Evolutionary conservation across 2,888 invertebrate genomes (phyloP), one percentile per base, ranked within the genome.

Genomic region (Leptinotarsa peninsularis): DNA sequence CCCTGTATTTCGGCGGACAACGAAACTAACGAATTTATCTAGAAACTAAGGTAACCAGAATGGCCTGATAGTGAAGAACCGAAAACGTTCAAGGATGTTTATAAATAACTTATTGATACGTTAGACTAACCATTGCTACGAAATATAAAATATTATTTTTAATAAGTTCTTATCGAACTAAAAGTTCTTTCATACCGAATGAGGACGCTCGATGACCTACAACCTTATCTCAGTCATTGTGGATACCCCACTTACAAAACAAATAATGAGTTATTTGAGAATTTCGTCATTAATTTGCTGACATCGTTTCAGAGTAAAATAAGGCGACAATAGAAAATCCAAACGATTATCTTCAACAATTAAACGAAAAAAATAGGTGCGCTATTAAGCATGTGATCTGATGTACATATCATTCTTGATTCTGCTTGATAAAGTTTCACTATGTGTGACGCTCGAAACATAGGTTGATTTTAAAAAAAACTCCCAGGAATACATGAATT

Each of bases 161-260:
- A 58, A 58, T 69, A 56, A 23, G 18, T 70, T 56, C 58, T 70
- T 70, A 70, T 70, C 70, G 17, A 18, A 58, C 58, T 70, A 71
- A 52, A 67, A 72, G 66, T 67, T 50, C 69, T 66, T 58, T 58
- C 58, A 14, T 77, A 58, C 43, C 27, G 43, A 77, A 75, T 66
- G 67, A 70, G 77, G 49, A 71, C 71, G 52, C 33, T 67, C 71
- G 63, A 68, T 77, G 77, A 75, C 77, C 77, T 75, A 77, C 66
- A 75, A 75, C 67, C 75, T 77, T 77, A 77, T 77, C 77, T 76
- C 63, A n/a, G 63, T 5, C 63, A 17, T 63, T 63, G 63, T 18
- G 63, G 43, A 33, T 63, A 63, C 63, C 63, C 63, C 43, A 27
- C 33, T 63, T 63, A 43, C n/a, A 63, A 63, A 63, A 63, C 63